Percentiles rank a stretch among this genome's conserved stretches.
These are phyloP conservation scores for Rhegmatorhina hoffmannsi DNA, from an alignment of 2,113 vertebrate genomes.

Conservation along the genomic window DNA sequence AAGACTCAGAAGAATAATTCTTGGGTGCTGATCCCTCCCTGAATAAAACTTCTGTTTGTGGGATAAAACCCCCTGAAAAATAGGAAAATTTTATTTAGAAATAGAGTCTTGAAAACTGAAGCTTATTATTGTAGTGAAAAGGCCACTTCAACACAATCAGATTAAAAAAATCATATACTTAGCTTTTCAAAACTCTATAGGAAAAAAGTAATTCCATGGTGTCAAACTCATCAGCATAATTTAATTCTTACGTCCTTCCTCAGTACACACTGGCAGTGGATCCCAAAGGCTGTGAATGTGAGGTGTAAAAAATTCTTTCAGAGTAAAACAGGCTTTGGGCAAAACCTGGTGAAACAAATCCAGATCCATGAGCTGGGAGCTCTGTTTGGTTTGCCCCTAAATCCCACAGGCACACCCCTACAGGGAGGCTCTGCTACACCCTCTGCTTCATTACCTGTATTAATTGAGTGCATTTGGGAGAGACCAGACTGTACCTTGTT, in stretches of 20 bases:
- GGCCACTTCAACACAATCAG: background rate
- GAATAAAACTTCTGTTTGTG: background rate
- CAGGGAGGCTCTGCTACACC: background rate
- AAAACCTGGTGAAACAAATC: background rate
- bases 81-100: background rate
- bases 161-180: background rate
- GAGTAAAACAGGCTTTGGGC: background rate
- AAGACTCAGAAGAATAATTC: background rate
- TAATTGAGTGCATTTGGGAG: accelerated
- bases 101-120: background rate
- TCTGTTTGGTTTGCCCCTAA: background rate
- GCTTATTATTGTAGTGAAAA: background rate
- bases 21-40: background rate
- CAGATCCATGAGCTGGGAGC: background rate
- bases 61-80: background rate
- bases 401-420: accelerated
- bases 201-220: background rate
- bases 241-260: background rate
- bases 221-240: background rate
- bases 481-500: background rate
- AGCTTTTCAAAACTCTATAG: background rate
- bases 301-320: background rate
- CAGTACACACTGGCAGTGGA: background rate
- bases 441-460: accelerated
- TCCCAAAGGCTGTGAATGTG: background rate